Percentiles rank a stretch among this genome's conserved stretches.
These are phyloP conservation scores for Paedocypris sp. DNA, from an alignment of 2,113 vertebrate genomes.

Conservation along the genomic window DNA sequence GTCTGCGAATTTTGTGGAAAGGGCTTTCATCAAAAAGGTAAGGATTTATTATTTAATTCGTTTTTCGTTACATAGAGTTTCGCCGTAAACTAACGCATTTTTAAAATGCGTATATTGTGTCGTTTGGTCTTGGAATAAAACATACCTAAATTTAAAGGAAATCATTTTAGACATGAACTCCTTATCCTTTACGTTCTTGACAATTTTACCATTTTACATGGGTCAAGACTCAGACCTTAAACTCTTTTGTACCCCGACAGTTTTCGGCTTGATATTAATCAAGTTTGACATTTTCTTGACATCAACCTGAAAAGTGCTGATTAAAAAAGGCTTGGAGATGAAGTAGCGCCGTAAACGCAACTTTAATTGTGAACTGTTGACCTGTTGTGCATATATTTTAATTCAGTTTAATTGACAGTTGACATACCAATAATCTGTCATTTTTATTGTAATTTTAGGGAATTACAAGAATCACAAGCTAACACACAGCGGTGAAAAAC, in stretches of 20 bases:
- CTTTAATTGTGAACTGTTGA: conserved; percentile 47
- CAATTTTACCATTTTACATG: conserved; percentile 58
- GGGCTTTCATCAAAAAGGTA: conserved; percentile 99
- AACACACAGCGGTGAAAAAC: conserved; percentile 84
- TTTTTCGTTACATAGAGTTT: no score
- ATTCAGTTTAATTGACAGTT: no score
- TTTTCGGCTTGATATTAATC: conserved; percentile 67
- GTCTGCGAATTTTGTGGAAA: conserved; percentile 97
- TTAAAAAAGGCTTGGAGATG: conserved; percentile 54
- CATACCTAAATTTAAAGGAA: conserved; percentile 6
- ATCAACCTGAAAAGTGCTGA: conserved; percentile 56
- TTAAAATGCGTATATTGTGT: no score
- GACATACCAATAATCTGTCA: no score
- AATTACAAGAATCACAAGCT: conserved; percentile 84
- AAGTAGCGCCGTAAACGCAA: conserved; percentile 31
- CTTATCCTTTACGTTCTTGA: conserved; percentile 42
- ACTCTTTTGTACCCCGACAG: conserved; percentile 52
- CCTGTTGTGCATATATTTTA: no score
- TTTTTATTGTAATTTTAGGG: conserved; percentile 40
- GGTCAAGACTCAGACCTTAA: conserved; percentile 68
- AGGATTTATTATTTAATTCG: conserved; percentile 5
- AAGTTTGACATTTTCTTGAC: conserved; percentile 89
- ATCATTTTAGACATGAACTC: conserved; percentile 53
- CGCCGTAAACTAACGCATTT: no score
- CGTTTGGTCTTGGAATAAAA: no score